Conservation (phyloP, 2,113 vertebrate genomes). For the Poicephalus meyeri region DNA sequence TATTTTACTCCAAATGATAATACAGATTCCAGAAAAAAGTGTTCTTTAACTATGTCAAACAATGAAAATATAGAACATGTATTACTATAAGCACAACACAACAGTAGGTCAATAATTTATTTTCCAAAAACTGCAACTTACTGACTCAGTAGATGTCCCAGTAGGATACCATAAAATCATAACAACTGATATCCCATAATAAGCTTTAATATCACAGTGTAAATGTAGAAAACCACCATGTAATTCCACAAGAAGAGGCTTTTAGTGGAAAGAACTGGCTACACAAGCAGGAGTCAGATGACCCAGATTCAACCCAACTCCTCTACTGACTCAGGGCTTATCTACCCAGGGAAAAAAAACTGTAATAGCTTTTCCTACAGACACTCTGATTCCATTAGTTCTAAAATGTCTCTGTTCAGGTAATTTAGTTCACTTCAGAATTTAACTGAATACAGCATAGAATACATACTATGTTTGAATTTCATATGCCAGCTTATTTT, state of each 20-base stretch:
- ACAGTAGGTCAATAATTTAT: neutral
- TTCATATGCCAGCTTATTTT: neutral
- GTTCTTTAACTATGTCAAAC: neutral
- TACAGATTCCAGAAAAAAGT: neutral
- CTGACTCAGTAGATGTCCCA: neutral
- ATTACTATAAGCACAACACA: neutral
- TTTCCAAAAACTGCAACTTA: neutral
- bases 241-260: constrained; percentile 14
- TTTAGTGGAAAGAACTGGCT: neutral
- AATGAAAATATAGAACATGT: neutral
- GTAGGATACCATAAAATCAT: neutral
- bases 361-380: constrained; percentile 26
- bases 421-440: constrained; percentile 15
- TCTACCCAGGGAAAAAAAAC: constrained; percentile 45
- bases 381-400: constrained; percentile 33
- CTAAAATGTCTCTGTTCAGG: neutral
- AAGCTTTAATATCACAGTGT: neutral
- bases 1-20: neutral
- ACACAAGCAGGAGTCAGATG: neutral
- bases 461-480: neutral
- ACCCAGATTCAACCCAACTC: constrained; percentile 26
- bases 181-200: constrained; percentile 25
- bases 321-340: neutral
- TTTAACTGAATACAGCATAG: constrained; percentile 5
- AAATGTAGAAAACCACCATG: neutral